A percentile compares a stretch with the other conserved stretches of the same genome.
Conservation (phyloP, 2,113 vertebrate genomes). For the Ictalurus punctatus region DNA sequence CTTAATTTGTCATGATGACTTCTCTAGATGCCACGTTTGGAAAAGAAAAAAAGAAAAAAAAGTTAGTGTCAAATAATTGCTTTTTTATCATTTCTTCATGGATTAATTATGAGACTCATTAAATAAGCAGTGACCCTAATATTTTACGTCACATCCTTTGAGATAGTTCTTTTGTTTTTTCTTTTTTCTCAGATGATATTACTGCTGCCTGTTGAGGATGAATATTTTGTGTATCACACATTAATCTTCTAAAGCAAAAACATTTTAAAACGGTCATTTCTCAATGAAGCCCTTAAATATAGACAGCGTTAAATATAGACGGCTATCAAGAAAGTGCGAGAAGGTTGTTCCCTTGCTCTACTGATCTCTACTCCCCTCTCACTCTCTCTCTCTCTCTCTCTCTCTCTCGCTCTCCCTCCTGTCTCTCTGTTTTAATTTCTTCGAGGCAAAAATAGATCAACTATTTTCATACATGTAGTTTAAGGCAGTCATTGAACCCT, state of each 20-base stretch:
- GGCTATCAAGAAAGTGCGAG: background rate
- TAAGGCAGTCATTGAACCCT: slow-evolving; percentile 61
- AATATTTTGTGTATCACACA: background rate
- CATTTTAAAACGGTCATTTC: background rate
- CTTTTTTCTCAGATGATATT: too few relatives aligned
- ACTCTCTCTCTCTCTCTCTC: background rate
- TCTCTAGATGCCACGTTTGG: background rate
- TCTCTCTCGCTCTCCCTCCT: background rate
- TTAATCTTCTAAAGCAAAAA: background rate
- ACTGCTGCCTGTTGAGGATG: background rate
- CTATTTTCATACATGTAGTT: slow-evolving; percentile 69
- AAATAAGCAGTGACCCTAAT: background rate
- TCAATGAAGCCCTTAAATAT: background rate
- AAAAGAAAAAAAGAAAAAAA: background rate
- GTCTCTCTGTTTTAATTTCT: slow-evolving; percentile 12
- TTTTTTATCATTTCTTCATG: background rate
- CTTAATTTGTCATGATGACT: background rate
- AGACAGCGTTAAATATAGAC: background rate
- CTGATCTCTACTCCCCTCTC: background rate
- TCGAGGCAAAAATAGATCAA: slow-evolving; percentile 64
- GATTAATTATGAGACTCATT: background rate
- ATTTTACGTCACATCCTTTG: background rate
- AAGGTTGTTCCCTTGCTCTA: background rate
- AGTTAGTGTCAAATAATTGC: background rate
- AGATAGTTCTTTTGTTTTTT: background rate